A percentile compares a stretch with the other conserved stretches of the same genome.
Evolutionary conservation across 2,113 vertebrate genomes (phyloP).

Genomic region (Epinephelus moara): DNA sequence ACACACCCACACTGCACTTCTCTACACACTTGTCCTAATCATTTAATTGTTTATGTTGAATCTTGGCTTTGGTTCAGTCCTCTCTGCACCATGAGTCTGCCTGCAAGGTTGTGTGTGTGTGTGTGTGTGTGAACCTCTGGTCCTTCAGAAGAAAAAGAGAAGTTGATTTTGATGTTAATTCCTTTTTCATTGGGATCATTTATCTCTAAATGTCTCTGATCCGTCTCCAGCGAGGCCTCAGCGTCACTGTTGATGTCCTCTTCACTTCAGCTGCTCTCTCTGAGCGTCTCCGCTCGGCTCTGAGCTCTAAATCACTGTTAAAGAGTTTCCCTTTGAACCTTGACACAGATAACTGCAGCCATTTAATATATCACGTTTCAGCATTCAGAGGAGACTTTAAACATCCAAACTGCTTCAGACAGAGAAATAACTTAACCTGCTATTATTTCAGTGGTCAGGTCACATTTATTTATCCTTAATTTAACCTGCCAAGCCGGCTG

Average conservation of each 20-base stretch:
- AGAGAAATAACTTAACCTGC: constrained; percentile 21
- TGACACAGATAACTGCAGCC: constrained; percentile 37
- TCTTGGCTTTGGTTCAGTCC: constrained; percentile 19
- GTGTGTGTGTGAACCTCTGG: constrained; percentile 2
- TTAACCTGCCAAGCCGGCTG: not conserved
- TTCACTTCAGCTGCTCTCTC: not conserved
- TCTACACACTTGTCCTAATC: constrained; percentile 11
- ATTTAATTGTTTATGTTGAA: constrained; percentile 37
- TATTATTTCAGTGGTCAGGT: not conserved
- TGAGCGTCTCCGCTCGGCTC: not conserved
- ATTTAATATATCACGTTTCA: constrained; percentile 39
- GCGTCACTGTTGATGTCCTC: constrained; percentile 8
- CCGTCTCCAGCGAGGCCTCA: constrained; percentile 1
- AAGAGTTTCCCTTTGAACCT: constrained; percentile 51
- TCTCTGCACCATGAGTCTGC: not conserved
- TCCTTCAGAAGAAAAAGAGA: not conserved
- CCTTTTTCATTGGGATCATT: not conserved
- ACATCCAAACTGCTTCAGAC: constrained; percentile 15
- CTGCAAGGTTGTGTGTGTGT: constrained; percentile 9
- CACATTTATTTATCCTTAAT: constrained; percentile 20
- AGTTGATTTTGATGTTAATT: not conserved
- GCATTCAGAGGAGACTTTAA: not conserved
- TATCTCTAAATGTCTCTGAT: constrained; percentile 26
- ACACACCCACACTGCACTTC: not conserved
- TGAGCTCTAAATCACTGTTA: constrained; percentile 39